Base-by-base conservation (phyloP, 2,113 vertebrate species). In the Scomber scombrus region DNA sequence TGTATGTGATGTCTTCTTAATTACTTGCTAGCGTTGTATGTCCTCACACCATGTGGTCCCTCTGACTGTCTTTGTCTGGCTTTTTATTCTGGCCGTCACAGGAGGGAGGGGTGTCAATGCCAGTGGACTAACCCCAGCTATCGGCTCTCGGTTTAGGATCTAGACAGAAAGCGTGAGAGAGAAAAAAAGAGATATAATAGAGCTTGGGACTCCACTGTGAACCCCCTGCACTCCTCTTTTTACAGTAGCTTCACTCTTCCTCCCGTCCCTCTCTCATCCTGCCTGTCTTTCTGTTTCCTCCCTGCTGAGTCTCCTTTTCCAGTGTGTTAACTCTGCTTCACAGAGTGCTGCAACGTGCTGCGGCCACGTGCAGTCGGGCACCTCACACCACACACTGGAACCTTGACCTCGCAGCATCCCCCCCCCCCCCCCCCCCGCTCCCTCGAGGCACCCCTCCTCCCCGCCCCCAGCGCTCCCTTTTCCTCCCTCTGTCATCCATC, bases 1-100 rank as follows among this genome's bases (percentile, higher is more conserved):
- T 72, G 80, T 69, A 84, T 91, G 90, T 89, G 85, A 84, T 88
- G 82, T 88, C 85, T 89, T 64, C 85, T 85, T 91, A 89, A 91
- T 91, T 91, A 90, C 76, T 80, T 50, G 79, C 74, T 75, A 82
- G 73, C 70, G 46, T 71, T 79, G 78, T 84, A 78, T 84, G 81
- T 87, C 87, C 75, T 86, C 72, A 9, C 71, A n/a, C 73, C 86
- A 80, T 89, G 87, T 86, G 89, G 87, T 75, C 87, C 64, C 26
- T 45, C 75, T 69, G 74, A 51, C 57, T 71, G 31, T 50, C 21
- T 57, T 57, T 18, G 29, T 7, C 49, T 57, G 55, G 73, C n/a
- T 26, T 74, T 26, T 29, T 21, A 72, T 31, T 69, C 31, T 5
- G 10, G 61, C 51, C 62, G 40, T 75, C 13, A 52, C 51, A 74